These are phyloP conservation scores for Argopecten irradians DNA, from an alignment of 1,140 invertebrate genomes.

Conservation along the genomic window DNA sequence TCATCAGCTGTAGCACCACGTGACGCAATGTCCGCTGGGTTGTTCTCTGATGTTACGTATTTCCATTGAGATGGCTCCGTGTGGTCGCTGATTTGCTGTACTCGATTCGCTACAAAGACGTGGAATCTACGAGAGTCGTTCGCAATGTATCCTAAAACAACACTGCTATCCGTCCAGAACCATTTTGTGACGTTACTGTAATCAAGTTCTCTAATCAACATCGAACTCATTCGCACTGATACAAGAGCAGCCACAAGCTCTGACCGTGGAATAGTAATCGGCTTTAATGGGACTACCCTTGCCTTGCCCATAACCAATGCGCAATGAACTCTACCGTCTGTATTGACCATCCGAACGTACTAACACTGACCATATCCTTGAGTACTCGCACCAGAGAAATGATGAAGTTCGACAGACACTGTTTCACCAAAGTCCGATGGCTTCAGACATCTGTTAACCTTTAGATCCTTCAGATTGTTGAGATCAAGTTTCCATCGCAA, in stretches of 20 bases:
- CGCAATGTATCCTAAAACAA: slow-evolving; percentile 56
- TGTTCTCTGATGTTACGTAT: slow-evolving; percentile 45
- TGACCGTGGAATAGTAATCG: slow-evolving; percentile 53
- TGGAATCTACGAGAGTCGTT: slow-evolving; percentile 54
- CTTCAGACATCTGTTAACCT: slow-evolving; percentile 50
- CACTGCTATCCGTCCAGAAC: slow-evolving; percentile 53
- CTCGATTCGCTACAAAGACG: slow-evolving; percentile 54
- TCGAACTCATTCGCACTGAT: slow-evolving; percentile 44
- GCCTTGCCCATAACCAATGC: slow-evolving; percentile 54
- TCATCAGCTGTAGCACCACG: slow-evolving; percentile 42
- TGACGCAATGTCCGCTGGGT: slow-evolving; percentile 55
- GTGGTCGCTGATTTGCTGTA: slow-evolving; percentile 48
- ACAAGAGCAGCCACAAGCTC: slow-evolving; percentile 58
- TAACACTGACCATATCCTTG: slow-evolving; percentile 56
- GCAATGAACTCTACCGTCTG: slow-evolving; percentile 47
- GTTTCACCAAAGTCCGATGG: slow-evolving; percentile 47
- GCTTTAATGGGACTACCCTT: slow-evolving; percentile 54
- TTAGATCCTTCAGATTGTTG: slow-evolving; percentile 39
- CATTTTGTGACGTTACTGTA: slow-evolving; percentile 27
- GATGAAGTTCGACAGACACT: slow-evolving; percentile 43
- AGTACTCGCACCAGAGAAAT: slow-evolving; percentile 57
- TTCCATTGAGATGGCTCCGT: slow-evolving; percentile 44
- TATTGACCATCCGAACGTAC: slow-evolving; percentile 49
- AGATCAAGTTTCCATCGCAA: slow-evolving; percentile 27
- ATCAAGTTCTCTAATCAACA: slow-evolving; percentile 43